Evolutionary conservation across 2,797 vertebrate genomes (phyloP).

Genomic region (Alectoris magna): DNA sequence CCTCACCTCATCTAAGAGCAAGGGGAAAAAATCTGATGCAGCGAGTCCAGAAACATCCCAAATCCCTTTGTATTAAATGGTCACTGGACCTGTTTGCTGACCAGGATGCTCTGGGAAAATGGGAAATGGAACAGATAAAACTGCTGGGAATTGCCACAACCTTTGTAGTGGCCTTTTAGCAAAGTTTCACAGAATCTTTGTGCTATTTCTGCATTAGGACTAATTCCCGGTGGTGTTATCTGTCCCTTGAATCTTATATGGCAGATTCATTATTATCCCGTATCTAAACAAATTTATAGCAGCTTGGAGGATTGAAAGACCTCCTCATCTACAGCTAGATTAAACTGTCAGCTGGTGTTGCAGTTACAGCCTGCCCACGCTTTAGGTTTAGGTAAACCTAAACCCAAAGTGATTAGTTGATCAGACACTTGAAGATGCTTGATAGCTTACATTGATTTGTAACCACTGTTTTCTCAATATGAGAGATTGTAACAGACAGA

Average conservation of each 20-base stretch:
- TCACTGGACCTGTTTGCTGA: neutral
- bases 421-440: neutral
- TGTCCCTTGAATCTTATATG: neutral
- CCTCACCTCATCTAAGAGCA: neutral
- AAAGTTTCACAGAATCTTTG: neutral
- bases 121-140: fast-evolving
- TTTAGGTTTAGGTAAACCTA: neutral
- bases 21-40: neutral
- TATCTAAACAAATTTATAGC: slow-evolving; percentile 3
- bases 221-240: neutral
- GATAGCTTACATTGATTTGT: neutral
- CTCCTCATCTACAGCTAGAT: slow-evolving; percentile 2
- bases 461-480: neutral
- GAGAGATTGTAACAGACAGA: neutral
- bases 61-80: neutral
- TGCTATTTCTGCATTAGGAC: neutral
- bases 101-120: neutral
- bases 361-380: neutral
- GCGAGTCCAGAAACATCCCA: neutral
- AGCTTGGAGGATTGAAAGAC: neutral
- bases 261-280: neutral
- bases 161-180: neutral
- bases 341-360: slow-evolving; percentile 6
- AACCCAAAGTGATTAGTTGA: neutral
- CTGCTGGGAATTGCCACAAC: neutral